phyloP scores from a whole-genome alignment of 1,140 invertebrate species.

The Drosophila saltans region DNA sequence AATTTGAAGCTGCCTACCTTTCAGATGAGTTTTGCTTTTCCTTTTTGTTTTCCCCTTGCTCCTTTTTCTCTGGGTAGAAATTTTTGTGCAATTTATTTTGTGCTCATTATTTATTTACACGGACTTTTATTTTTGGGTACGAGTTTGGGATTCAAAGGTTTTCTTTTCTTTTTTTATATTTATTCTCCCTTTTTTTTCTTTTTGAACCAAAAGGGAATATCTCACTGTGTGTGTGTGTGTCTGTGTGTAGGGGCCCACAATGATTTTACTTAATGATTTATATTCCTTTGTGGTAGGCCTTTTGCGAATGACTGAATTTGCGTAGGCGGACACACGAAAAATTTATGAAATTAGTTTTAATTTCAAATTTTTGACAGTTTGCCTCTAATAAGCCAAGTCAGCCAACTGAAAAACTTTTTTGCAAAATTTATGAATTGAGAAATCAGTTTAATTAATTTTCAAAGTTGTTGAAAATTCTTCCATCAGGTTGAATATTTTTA shows the following conservation, averaged over 20 bases:
- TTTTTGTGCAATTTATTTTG: slow-evolving; percentile 12
- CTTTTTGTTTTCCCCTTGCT: neutral
- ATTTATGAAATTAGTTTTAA: slow-evolving; percentile 19
- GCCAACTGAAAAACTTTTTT: neutral
- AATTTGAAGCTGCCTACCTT: slow-evolving; percentile 12
- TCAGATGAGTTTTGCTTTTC: slow-evolving; percentile 10
- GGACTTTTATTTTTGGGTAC: slow-evolving; percentile 12
- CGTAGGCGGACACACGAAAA: neutral
- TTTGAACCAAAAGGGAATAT: slow-evolving; percentile 3
- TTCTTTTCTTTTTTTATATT: neutral
- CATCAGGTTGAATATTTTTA: too few relatives aligned
- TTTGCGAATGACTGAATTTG: slow-evolving; percentile 8
- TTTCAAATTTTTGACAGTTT: slow-evolving; percentile 8
- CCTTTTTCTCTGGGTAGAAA: neutral
- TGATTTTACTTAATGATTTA: slow-evolving; percentile 19
- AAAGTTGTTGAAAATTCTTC: too few relatives aligned
- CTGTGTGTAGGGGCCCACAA: neutral
- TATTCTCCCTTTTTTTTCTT: neutral
- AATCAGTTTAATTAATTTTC: slow-evolving; percentile 5
- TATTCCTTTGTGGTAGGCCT: neutral
- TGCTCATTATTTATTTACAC: slow-evolving; percentile 19
- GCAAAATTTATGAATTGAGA: neutral
- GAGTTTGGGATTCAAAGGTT: neutral
- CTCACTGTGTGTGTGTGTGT: neutral
- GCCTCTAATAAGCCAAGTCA: slow-evolving; percentile 1